phyloP scores from a whole-genome alignment of 2,113 vertebrate genomes.

The Microcebus lehilahytsara region DNA sequence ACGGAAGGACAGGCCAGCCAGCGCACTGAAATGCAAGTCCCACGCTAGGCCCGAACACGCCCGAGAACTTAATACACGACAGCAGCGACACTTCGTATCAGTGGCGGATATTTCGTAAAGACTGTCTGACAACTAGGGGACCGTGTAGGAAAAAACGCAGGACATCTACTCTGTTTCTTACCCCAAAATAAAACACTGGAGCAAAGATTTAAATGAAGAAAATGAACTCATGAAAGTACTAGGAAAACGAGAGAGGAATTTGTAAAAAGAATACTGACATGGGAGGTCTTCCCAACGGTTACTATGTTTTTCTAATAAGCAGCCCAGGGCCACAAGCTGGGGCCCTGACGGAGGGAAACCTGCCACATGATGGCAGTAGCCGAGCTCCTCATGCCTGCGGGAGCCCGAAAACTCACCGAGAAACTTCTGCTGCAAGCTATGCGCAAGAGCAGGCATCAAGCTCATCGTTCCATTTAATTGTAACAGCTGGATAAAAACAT shows the following conservation, averaged over 20 bases:
- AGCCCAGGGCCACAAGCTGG: not conserved
- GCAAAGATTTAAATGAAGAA: not conserved
- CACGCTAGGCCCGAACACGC: accelerated
- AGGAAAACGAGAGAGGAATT: not conserved
- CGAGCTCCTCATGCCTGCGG: accelerated
- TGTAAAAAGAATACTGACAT: not conserved
- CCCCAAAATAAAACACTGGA: not conserved
- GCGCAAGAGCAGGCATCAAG: not conserved
- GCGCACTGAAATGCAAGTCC: accelerated
- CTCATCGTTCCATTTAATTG: not conserved
- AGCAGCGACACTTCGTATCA: accelerated
- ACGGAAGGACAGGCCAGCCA: no score
- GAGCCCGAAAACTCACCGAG: not conserved
- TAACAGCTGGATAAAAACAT: not conserved
- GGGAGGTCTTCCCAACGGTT: not conserved
- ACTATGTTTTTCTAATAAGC: not conserved
- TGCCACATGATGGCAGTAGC: not conserved
- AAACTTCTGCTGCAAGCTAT: not conserved
- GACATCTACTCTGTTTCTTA: not conserved
- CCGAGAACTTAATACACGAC: accelerated
- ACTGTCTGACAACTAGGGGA: not conserved
- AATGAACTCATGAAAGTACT: not conserved
- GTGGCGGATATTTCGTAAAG: not conserved
- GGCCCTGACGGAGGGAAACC: not conserved
- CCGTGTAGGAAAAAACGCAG: not conserved